These are phyloP conservation scores for Atlantisia rogersi DNA, from an alignment of 2,113 vertebrate species.

Conservation along the genomic window DNA sequence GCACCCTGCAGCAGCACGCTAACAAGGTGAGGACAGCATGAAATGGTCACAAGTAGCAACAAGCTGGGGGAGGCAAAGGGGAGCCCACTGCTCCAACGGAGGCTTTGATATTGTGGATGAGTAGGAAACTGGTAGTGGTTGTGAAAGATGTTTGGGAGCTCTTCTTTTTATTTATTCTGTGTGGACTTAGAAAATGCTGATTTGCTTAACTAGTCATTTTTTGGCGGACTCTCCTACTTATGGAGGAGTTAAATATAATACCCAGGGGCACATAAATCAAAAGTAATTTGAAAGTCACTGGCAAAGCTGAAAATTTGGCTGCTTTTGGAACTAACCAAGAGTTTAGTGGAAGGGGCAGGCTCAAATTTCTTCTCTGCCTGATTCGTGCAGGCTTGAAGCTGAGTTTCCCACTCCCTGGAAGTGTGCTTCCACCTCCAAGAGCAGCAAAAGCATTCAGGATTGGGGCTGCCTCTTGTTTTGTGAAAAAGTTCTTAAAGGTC, in stretches of 20 bases:
- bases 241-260: background rate
- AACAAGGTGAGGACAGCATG: accelerated
- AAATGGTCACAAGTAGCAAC: background rate
- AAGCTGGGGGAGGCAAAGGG: background rate
- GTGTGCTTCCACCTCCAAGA: background rate
- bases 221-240: background rate
- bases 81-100: background rate
- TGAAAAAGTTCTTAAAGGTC: background rate
- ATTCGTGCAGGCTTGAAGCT: accelerated
- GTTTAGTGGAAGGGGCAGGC: background rate
- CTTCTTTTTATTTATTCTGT: background rate
- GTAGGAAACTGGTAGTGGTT: background rate
- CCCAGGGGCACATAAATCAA: background rate
- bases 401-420: background rate
- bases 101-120: accelerated
- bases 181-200: background rate
- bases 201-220: background rate
- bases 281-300: background rate
- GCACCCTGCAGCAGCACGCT: background rate
- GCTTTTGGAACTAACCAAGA: background rate
- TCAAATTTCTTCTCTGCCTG: background rate
- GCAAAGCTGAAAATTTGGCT: background rate
- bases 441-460: background rate
- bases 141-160: background rate
- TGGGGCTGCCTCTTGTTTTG: background rate